Conservation (phyloP, 2,888 invertebrate species). For the Tetheella fluctuosa region DNA sequence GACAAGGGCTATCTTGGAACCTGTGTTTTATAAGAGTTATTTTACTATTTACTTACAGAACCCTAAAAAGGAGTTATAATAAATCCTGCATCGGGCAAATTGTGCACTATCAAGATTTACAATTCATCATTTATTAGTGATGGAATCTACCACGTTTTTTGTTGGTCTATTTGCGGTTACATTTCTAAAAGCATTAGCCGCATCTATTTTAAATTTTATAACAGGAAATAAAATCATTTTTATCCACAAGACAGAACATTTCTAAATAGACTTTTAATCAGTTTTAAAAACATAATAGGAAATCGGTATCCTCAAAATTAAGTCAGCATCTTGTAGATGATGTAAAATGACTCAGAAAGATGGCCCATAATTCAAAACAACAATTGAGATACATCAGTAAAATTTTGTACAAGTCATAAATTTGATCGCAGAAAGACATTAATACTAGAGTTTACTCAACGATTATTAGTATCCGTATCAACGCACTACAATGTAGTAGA, state of each 20-base stretch:
- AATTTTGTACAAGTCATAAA: not conserved
- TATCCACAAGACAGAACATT: too few relatives aligned
- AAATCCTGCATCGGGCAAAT: constrained; percentile 20
- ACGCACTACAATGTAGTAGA: constrained; percentile 1
- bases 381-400: not conserved
- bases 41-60: constrained; percentile 8
- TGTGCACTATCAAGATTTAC: constrained; percentile 21
- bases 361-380: not conserved
- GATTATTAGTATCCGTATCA: not conserved
- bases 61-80: constrained; percentile 16
- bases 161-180: not conserved
- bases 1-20: not conserved
- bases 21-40: too few relatives aligned
- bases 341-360: too few relatives aligned
- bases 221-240: too few relatives aligned
- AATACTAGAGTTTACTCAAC: not conserved
- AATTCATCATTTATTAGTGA: constrained; percentile 19
- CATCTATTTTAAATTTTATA: not conserved
- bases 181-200: not conserved
- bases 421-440: not conserved
- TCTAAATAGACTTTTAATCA: not conserved
- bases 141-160: not conserved
- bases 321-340: not conserved
- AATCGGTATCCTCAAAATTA: not conserved
- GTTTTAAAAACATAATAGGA: not conserved